Conservation (phyloP, 23 tunicate genomes). For the Trididemnum miniatum region DNA sequence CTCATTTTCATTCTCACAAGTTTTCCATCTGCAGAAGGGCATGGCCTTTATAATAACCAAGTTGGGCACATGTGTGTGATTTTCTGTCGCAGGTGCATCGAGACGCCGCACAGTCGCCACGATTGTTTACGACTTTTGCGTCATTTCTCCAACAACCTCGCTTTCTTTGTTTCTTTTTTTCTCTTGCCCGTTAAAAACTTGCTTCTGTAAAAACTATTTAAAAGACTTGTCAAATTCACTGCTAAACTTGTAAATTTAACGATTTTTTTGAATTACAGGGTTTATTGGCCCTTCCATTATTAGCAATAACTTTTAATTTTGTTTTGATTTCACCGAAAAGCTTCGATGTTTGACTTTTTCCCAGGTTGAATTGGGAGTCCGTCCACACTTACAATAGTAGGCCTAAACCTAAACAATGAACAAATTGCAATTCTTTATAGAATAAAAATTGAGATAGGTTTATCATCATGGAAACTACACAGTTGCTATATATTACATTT, state of each 20-base stretch:
- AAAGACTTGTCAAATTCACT: neutral
- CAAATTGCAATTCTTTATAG: too few relatives aligned
- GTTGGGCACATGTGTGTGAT: constrained; percentile 29
- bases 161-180: constrained; percentile 16
- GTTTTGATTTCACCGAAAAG: too few relatives aligned
- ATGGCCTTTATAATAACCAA: constrained; percentile 7
- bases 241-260: constrained; percentile 9
- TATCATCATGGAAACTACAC: too few relatives aligned
- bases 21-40: constrained; percentile 29
- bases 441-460: too few relatives aligned
- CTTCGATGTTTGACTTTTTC: too few relatives aligned
- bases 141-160: neutral
- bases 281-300: too few relatives aligned
- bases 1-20: neutral
- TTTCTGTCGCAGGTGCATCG: constrained; percentile 63
- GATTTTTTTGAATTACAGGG: too few relatives aligned
- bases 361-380: too few relatives aligned
- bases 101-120: constrained; percentile 73
- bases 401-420: too few relatives aligned
- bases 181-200: neutral
- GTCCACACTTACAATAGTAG: too few relatives aligned
- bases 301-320: too few relatives aligned
- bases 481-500: too few relatives aligned
- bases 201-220: neutral
- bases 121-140: constrained; percentile 38